Conservation (phyloP, 1,140 invertebrate genomes). For the Aphis craccivora region DNA sequence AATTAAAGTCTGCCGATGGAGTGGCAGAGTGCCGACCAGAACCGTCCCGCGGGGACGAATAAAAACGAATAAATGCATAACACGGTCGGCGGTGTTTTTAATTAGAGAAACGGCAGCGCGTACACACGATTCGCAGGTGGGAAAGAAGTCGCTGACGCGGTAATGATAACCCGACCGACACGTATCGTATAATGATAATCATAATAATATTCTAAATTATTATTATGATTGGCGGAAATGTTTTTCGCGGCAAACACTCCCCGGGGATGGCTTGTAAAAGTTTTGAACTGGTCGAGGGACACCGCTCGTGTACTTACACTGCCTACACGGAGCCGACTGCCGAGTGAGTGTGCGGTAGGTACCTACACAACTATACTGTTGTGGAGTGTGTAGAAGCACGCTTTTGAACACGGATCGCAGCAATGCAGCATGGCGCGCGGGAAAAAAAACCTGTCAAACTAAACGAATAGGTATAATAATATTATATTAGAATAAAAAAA, state of each 20-base stretch:
- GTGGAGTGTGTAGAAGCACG: not conserved
- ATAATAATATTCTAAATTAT: not conserved
- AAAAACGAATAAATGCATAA: not conserved
- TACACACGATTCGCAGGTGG: not conserved
- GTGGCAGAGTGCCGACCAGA: not conserved
- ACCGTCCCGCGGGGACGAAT: not conserved
- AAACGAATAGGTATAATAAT: not conserved
- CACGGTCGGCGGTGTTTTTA: not conserved
- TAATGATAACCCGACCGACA: not conserved
- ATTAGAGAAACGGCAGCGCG: not conserved
- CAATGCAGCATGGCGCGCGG: too few species aligned
- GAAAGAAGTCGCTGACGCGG: not conserved
- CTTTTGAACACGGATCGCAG: not conserved
- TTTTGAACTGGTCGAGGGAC: not conserved
- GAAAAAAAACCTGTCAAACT: not conserved
- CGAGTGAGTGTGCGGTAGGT: too few species aligned
- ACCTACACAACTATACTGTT: too few species aligned
- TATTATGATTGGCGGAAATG: not conserved
- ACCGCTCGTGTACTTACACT: too few species aligned
- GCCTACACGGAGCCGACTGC: too few species aligned
- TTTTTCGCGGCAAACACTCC: not conserved
- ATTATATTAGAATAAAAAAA: not conserved
- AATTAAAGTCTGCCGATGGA: not conserved
- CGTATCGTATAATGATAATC: not conserved
- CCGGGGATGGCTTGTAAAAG: not conserved